These are phyloP conservation scores for Zosterops lateralis DNA, from an alignment of 2,113 vertebrate species.

Conservation along the genomic window DNA sequence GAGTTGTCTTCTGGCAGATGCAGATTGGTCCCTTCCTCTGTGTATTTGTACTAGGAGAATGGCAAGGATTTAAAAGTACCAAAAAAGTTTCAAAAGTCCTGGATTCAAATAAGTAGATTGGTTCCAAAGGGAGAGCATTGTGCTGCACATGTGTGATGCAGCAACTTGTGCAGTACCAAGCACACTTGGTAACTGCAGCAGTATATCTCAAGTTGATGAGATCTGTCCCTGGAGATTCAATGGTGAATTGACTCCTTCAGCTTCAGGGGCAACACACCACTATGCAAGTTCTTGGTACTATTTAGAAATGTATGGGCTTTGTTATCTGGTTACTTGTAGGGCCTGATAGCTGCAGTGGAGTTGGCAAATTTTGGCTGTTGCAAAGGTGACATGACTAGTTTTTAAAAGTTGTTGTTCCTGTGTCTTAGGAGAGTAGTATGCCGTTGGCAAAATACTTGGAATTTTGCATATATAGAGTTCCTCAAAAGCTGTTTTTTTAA, in stretches of 20 bases:
- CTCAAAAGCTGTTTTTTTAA: background rate
- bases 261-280: background rate
- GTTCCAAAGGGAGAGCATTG: background rate
- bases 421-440: accelerated
- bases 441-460: background rate
- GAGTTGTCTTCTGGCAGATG: background rate
- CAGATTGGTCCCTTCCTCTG: background rate
- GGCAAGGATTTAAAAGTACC: background rate
- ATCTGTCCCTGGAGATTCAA: background rate
- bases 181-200: background rate
- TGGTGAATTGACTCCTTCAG: background rate
- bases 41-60: background rate
- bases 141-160: background rate
- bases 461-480: background rate
- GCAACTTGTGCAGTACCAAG: background rate
- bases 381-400: background rate
- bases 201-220: background rate
- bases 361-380: background rate
- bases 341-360: background rate
- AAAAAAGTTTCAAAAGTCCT: background rate
- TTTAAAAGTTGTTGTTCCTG: background rate
- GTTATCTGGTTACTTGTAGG: background rate
- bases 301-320: background rate
- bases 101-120: background rate
- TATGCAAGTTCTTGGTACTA: background rate